phyloP scores from a whole-genome alignment of 2,888 invertebrate genomes.

The Mycogona germanica region DNA sequence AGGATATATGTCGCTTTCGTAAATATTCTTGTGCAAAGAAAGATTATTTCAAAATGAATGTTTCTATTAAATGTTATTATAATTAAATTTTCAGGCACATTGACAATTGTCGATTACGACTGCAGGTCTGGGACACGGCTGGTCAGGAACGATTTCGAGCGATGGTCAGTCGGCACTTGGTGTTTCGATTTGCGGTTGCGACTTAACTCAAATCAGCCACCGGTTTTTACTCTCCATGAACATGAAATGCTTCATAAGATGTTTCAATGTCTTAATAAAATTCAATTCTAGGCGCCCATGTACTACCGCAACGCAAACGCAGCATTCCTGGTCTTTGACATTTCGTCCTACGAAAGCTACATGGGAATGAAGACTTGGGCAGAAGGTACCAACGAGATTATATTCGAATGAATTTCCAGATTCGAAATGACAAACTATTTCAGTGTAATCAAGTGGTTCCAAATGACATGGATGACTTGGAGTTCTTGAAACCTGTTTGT shows the following conservation, averaged over 20 bases:
- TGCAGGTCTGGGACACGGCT: constrained; percentile 77
- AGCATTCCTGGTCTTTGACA: constrained; percentile 74
- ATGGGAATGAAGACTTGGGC: constrained; percentile 75
- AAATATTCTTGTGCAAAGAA: too few species aligned
- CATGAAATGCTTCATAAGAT: not conserved
- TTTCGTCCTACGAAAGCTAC: constrained; percentile 62
- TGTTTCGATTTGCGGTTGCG: too few species aligned
- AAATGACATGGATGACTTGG: not conserved
- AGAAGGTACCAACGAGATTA: constrained; percentile 39
- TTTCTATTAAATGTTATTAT: constrained; percentile 16
- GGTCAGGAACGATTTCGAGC: constrained; percentile 78
- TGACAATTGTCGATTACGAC: constrained; percentile 32
- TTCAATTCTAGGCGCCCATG: constrained; percentile 51
- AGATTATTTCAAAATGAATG: too few species aligned
- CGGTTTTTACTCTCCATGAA: too few species aligned
- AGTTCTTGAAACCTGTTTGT: too few species aligned
- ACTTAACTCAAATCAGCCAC: too few species aligned
- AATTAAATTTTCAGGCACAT: constrained; percentile 28
- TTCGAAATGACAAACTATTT: not conserved
- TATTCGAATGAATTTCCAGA: not conserved
- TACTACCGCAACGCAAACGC: constrained; percentile 87
- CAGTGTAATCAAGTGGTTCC: not conserved
- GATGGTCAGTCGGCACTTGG: too few species aligned
- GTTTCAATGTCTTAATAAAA: not conserved
- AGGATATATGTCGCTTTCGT: too few species aligned